Conservation (phyloP, 2,888 invertebrate genomes). For the Uropetala carovei region DNA sequence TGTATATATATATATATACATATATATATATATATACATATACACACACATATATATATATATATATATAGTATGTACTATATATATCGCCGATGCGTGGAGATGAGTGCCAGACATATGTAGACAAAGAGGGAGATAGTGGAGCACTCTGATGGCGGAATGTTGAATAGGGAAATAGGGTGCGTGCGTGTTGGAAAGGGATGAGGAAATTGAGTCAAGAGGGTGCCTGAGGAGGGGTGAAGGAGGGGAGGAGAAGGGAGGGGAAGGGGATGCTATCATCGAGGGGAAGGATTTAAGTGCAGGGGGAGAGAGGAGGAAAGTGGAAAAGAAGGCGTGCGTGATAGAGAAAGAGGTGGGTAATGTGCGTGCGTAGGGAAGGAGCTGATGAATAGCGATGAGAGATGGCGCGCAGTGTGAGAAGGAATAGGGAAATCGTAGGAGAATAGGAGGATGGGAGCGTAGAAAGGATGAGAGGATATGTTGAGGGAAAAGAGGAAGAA, state of each 20-base stretch:
- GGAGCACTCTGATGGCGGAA: neutral
- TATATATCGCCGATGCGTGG: neutral
- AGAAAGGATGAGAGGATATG: neutral
- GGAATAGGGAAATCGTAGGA: neutral
- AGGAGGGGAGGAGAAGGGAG: neutral
- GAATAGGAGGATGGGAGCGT: neutral
- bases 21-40: too few species aligned
- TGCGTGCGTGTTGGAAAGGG: neutral
- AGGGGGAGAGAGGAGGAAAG: too few species aligned
- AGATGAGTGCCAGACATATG: neutral
- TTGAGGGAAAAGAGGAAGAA: neutral
- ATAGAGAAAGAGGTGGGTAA: neutral
- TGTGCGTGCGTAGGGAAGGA: neutral
- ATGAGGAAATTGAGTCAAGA: neutral
- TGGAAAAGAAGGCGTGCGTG: too few species aligned
- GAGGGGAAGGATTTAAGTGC: too few species aligned
- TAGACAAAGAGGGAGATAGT: neutral
- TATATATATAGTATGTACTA: too few species aligned
- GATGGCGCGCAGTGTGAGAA: neutral
- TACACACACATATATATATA: too few species aligned
- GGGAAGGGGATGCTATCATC: neutral
- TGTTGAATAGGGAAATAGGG: neutral
- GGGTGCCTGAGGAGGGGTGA: neutral
- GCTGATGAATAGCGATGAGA: neutral
- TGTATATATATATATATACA: too few species aligned